These are phyloP conservation scores for Rallus limicola DNA, from an alignment of 2,113 vertebrate genomes.

Conservation along the genomic window DNA sequence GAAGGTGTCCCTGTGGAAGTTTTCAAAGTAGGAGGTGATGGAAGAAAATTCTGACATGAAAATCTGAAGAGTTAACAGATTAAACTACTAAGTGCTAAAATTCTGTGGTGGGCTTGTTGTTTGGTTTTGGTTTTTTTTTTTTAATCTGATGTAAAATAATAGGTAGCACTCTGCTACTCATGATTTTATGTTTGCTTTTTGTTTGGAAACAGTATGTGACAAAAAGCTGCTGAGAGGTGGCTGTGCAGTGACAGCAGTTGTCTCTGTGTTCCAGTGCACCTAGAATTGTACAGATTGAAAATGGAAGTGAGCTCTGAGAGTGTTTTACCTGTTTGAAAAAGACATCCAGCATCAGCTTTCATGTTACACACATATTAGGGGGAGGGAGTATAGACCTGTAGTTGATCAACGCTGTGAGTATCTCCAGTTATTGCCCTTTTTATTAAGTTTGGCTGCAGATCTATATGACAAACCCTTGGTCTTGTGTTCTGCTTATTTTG, in stretches of 20 bases:
- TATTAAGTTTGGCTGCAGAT: constrained; percentile 20
- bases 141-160: not conserved
- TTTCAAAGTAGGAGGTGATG: not conserved
- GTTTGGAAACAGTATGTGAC: not conserved
- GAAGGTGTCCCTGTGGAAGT: not conserved
- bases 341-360: too few relatives aligned
- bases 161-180: not conserved
- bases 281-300: not conserved
- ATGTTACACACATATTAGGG: not conserved
- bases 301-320: not conserved
- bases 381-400: not conserved
- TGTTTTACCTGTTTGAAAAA: not conserved
- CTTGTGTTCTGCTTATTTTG: constrained; percentile 13
- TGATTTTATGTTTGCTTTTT: not conserved
- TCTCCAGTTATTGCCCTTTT: constrained; percentile 2
- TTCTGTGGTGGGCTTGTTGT: too few relatives aligned
- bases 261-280: not conserved
- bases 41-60: not conserved
- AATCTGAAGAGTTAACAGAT: not conserved
- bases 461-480: not conserved
- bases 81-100: not conserved
- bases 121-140: not conserved
- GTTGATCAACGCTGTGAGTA: not conserved
- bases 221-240: not conserved
- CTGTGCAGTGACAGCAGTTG: not conserved